A percentile compares a stretch with the other conserved stretches of the same genome.
These are phyloP conservation scores for Luehdorfia chinensis DNA, from an alignment of 1,140 invertebrate genomes.

Conservation along the genomic window DNA sequence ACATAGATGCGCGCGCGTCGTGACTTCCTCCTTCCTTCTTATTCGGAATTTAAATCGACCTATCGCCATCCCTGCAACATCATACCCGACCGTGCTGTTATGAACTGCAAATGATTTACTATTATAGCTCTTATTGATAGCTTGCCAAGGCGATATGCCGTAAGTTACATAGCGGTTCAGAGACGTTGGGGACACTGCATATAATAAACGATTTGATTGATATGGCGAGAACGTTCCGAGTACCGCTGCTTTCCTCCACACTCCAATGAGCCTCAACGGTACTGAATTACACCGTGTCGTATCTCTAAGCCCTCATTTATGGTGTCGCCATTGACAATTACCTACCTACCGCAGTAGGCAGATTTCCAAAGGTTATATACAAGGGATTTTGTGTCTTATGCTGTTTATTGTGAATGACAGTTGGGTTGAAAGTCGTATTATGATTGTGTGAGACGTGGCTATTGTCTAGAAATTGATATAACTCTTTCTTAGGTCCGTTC, in stretches of 20 bases:
- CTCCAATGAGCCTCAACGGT: constrained; percentile 67
- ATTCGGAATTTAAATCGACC: constrained; percentile 74
- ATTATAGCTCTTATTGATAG: constrained; percentile 33
- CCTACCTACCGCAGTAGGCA: constrained; percentile 30
- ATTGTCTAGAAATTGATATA: constrained; percentile 54
- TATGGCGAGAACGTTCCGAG: constrained; percentile 59
- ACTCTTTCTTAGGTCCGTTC: not conserved
- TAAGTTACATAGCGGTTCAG: constrained; percentile 24
- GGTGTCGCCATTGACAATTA: constrained; percentile 63
- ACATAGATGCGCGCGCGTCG: constrained; percentile 57
- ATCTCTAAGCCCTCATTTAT: constrained; percentile 64
- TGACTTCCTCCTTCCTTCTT: constrained; percentile 74
- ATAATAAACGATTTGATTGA: constrained; percentile 71
- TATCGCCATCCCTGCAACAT: constrained; percentile 52
- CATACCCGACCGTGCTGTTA: constrained; percentile 21
- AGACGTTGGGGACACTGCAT: constrained; percentile 37
- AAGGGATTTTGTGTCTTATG: constrained; percentile 28
- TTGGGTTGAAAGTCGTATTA: constrained; percentile 9
- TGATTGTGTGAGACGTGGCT: constrained; percentile 21
- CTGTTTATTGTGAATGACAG: not conserved
- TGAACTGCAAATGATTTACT: constrained; percentile 6
- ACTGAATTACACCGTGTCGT: constrained; percentile 65
- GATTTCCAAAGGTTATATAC: constrained; percentile 25
- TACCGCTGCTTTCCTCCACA: constrained; percentile 66
- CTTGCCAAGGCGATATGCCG: constrained; percentile 28